Base-by-base conservation (phyloP, 2,113 vertebrate genomes). In the Centropristis striata region DNA sequence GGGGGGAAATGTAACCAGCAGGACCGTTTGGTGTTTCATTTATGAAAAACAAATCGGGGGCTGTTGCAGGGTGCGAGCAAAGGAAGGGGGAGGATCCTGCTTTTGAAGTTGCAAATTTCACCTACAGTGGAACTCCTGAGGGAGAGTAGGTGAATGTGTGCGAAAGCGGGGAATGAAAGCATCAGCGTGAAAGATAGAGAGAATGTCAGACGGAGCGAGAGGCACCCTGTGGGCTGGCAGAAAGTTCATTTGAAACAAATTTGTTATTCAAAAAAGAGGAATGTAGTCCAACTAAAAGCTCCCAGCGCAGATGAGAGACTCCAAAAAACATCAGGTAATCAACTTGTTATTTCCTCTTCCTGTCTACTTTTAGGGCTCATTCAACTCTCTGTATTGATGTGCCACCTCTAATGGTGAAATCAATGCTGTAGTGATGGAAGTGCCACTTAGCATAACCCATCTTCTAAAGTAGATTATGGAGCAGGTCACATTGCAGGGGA, bases 381-480 rank as follows among this genome's bases (percentile, higher is more conserved):
- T 88, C 73, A 80, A 47, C 75, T 74, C 69, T 27, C 20, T 36
- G 63, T 86, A 83, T 84, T 57, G 80, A 88, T 55, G 79, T 18
- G 16, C 55, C 46, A 12, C 66, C 39, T 71, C 84, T 94, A 90
- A 95, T 93, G 88, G 88, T 71, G 61, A 90, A 93, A 94, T 95
- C 93, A 73, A 94, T 94, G 83, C 44, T 1, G 47, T 32, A 57
- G 83, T 71, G 86, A 87, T 90, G 87, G 90, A 92, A 88, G 90
- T 85, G 81, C 75, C 90, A 90, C 88, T 94, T 89, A 93, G 90
- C 90, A 92, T 92, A 92, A 90, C 80, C 81, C 78, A 81, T 90
- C 88, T 86, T 80, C 89, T 79, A 85, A 92, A 95, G 86, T 71
- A 89, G 92, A 91, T 95, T 93, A 93, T 75, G 73, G 81, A 86